phyloP scores from a whole-genome alignment of 2,888 invertebrate genomes.

The Cremastobaeus sp. region DNA sequence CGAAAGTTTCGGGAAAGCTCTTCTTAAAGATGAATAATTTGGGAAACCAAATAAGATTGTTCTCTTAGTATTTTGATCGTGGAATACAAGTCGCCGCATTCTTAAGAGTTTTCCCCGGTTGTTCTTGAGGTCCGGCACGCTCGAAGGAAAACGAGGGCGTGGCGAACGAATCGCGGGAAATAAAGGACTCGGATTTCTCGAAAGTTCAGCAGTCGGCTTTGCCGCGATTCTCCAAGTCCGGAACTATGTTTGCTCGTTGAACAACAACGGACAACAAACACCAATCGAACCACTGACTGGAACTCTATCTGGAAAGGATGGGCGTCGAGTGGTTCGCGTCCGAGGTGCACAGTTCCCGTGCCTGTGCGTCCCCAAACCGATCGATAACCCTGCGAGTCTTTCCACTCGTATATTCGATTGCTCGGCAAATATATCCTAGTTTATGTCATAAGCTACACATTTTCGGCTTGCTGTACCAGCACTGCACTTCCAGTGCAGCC shows the following conservation, averaged over 20 bases:
- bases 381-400: slow-evolving; percentile 75
- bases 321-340: slow-evolving; percentile 67
- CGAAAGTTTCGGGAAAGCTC: slow-evolving; percentile 21
- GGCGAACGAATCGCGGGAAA: slow-evolving; percentile 64
- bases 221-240: slow-evolving; percentile 63
- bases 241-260: slow-evolving; percentile 73
- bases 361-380: slow-evolving; percentile 65
- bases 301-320: slow-evolving; percentile 64
- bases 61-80: slow-evolving; percentile 39
- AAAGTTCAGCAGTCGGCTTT: slow-evolving; percentile 65
- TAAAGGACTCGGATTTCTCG: slow-evolving; percentile 70
- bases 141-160: slow-evolving; percentile 32
- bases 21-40: slow-evolving; percentile 45
- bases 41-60: slow-evolving; percentile 48
- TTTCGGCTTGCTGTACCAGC: slow-evolving; percentile 60
- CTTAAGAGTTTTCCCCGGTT: slow-evolving; percentile 43
- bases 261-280: slow-evolving; percentile 73
- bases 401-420: slow-evolving; percentile 77
- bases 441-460: slow-evolving; percentile 71
- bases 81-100: slow-evolving; percentile 39
- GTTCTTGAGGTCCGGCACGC: slow-evolving; percentile 18
- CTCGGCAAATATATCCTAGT: slow-evolving; percentile 77
- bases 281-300: slow-evolving; percentile 66
- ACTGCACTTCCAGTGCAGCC: too few species aligned
- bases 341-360: slow-evolving; percentile 53